Evolutionary conservation across 2,888 invertebrate species (phyloP).

Genomic region (Ernsta delagoae): DNA sequence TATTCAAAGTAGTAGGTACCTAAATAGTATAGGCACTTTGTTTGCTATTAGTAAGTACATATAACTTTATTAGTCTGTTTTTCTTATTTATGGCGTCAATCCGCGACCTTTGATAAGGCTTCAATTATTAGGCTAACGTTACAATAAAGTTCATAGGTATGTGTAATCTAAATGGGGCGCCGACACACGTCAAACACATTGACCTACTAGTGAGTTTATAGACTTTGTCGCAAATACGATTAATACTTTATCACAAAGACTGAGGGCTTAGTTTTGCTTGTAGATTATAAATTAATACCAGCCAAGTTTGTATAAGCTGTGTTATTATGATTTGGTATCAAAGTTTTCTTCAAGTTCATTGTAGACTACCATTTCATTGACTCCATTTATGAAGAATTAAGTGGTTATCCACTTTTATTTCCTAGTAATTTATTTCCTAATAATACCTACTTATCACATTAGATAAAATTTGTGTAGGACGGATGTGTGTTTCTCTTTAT

Average conservation of each 20-base stretch:
- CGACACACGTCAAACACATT: conserved; percentile 29
- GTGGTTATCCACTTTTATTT: too few relatives aligned
- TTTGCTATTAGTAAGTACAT: too few relatives aligned
- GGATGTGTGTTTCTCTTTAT: too few relatives aligned
- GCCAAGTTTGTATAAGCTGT: conserved; percentile 2
- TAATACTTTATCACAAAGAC: background rate
- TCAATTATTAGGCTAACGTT: conserved; percentile 16
- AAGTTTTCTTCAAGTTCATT: conserved; percentile 33
- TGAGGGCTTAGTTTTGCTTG: background rate
- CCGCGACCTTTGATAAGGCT: conserved; percentile 16
- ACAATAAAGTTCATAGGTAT: conserved; percentile 44
- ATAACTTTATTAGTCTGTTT: background rate
- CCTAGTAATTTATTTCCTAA: too few relatives aligned
- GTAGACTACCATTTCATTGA: background rate
- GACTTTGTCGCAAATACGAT: background rate
- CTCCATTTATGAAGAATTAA: background rate
- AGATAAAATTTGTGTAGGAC: too few relatives aligned
- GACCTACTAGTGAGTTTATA: conserved; percentile 29
- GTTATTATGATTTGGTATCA: conserved; percentile 26
- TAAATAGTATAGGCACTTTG: too few relatives aligned
- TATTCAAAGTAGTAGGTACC: too few relatives aligned
- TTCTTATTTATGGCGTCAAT: background rate
- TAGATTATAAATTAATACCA: conserved; percentile 13
- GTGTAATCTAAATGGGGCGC: conserved; percentile 45
- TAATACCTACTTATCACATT: background rate